These are phyloP conservation scores for Anodontia alba DNA, from an alignment of 2,888 invertebrate genomes.

Conservation along the genomic window DNA sequence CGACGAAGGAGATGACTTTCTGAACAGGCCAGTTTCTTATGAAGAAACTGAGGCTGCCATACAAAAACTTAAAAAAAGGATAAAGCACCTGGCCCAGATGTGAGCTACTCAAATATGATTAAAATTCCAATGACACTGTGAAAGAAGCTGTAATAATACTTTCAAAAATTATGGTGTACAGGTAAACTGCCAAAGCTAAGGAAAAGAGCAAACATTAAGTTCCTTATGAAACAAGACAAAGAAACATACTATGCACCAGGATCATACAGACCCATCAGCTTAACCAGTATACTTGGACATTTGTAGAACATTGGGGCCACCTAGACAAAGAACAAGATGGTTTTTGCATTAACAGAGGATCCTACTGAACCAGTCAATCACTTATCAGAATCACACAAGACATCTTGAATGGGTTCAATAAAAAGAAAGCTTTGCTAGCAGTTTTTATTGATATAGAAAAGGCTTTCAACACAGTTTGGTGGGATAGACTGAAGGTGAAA, in stretches of 20 bases:
- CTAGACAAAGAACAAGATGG: conserved; percentile 31
- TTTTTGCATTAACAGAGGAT: conserved; percentile 16
- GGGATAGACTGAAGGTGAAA: conserved; percentile 30
- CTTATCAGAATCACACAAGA: conserved; percentile 19
- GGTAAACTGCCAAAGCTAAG: conserved; percentile 19
- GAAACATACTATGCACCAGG: background rate
- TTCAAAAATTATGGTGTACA: conserved; percentile 9
- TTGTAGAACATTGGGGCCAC: conserved; percentile 9
- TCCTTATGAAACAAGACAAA: conserved; percentile 30
- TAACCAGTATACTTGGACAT: conserved; percentile 25
- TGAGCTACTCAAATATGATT: background rate
- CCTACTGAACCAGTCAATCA: conserved; percentile 5
- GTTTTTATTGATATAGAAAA: conserved; percentile 33
- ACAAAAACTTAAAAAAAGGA: background rate
- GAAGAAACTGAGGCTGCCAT: conserved; percentile 1
- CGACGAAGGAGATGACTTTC: background rate
- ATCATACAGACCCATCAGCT: conserved; percentile 34
- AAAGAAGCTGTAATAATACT: background rate
- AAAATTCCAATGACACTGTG: background rate
- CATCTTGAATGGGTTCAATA: conserved; percentile 27
- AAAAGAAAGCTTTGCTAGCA: conserved; percentile 11
- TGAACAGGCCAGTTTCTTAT: background rate
- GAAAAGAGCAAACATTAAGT: conserved; percentile 30
- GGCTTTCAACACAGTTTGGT: conserved; percentile 45
- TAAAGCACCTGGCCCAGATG: conserved; percentile 15